Conservation (phyloP, 1,140 invertebrate genomes). For the Streblospio benedicti region DNA sequence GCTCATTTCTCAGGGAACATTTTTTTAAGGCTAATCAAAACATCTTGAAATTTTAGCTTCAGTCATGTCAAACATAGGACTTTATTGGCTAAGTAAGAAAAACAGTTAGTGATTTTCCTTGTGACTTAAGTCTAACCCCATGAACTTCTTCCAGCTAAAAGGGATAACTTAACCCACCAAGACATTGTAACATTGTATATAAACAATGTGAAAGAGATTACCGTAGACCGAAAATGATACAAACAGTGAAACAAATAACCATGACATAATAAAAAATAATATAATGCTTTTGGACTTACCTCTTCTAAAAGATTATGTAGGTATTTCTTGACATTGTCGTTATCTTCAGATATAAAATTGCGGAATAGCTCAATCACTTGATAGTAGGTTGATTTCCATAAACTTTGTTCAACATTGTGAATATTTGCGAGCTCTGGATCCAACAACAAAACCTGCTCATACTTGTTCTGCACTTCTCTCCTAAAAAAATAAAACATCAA, state of each 20-base stretch:
- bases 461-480: conserved; percentile 58
- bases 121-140: background rate
- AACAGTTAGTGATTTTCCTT: background rate
- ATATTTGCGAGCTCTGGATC: conserved; percentile 80
- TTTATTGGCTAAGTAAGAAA: too few relatives aligned
- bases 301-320: conserved; percentile 69
- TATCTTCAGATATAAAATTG: conserved; percentile 55
- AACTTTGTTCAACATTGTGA: conserved; percentile 78
- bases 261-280: background rate
- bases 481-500: conserved; percentile 25
- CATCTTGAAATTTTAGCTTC: background rate
- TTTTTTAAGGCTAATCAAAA: too few relatives aligned
- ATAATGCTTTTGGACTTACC: conserved; percentile 31
- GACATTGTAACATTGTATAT: background rate
- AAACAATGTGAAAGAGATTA: background rate
- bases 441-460: conserved; percentile 64
- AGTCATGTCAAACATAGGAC: too few relatives aligned
- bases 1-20: too few relatives aligned
- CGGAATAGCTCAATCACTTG: conserved; percentile 77
- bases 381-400: conserved; percentile 87
- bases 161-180: background rate
- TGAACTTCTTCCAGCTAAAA: too few relatives aligned
- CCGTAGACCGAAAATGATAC: background rate
- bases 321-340: conserved; percentile 55
- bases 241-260: background rate